A percentile compares a stretch with the other conserved stretches of the same genome.
phyloP scores from a whole-genome alignment of 1,140 invertebrate genomes.

The Drosophila neocordata region DNA sequence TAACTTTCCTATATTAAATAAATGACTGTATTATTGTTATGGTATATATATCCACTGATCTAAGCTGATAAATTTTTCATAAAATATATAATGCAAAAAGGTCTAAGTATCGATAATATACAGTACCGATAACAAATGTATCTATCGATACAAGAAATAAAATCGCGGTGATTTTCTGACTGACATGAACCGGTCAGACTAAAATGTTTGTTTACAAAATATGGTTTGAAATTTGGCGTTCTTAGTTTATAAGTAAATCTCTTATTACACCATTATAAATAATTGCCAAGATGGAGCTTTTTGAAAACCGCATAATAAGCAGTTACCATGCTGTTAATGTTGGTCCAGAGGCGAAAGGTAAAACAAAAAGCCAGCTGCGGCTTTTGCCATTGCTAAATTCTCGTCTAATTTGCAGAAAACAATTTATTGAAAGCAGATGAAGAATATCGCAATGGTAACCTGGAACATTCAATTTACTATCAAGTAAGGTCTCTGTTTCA shows the following conservation, averaged over 20 bases:
- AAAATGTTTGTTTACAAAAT: constrained; percentile 1
- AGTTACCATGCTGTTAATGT: constrained; percentile 26
- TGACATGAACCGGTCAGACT: neutral
- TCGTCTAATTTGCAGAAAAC: constrained; percentile 37
- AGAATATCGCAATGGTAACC: constrained; percentile 63
- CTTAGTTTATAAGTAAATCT: neutral
- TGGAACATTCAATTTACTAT: constrained; percentile 64
- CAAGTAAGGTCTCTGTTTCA: constrained; percentile 69
- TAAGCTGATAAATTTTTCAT: too few species aligned
- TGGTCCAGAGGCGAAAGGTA: constrained; percentile 66
- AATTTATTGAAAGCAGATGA: constrained; percentile 65
- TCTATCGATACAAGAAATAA: neutral
- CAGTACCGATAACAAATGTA: neutral
- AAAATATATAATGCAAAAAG: neutral
- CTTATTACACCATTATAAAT: neutral
- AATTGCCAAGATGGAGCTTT: constrained; percentile 21
- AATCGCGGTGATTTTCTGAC: neutral
- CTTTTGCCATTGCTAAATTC: too few species aligned
- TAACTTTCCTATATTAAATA: too few species aligned
- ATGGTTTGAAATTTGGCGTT: neutral
- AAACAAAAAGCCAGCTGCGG: neutral
- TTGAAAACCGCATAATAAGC: constrained; percentile 16
- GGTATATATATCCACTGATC: too few species aligned
- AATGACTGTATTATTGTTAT: too few species aligned
- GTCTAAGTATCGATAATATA: neutral